Evolutionary conservation across 2,113 vertebrate genomes (phyloP), one percentile per base, ranked within the genome.

Genomic region (Sturnus vulgaris): DNA sequence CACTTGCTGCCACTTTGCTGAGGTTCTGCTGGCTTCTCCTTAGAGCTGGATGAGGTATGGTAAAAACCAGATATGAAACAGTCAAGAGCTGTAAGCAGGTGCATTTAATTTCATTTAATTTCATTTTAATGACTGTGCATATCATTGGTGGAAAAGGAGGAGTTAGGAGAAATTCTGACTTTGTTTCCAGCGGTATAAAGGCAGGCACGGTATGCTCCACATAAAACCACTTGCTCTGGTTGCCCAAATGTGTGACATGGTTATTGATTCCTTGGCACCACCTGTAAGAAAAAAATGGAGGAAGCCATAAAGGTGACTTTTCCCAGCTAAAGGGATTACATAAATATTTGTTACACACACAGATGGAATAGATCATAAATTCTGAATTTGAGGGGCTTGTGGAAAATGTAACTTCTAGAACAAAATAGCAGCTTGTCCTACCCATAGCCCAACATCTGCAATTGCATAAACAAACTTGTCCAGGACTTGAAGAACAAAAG

Each of bases 1-100:
- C 2, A 4, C 76, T 55, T 0, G 0, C 37, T 73, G 19, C 23
- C 15, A 10, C 4, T 24, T 3, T 9, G 35, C 85, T 78, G 64
- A 3, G 0, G 31, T 18, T 24, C 8, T 49, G 71, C 64, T 71
- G 31, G 24, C 23, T 75, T 68, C n/a, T 49, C n/a, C 39, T 68
- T 13, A 22, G 39, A 55, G 22, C 40, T 49, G 31, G 55, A 60
- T n/a, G 66, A 76, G 30, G 40, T 17, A 35, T 46, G 49, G 13
- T 8, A 15, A 31, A 49, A 85, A 61, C 9, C 19, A 57, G 59
- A 46, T 0, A 0, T 40, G 19, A 65, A 15, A 25, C n/a, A 57
- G 37, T 33, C 57, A 61, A 47, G 59, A 52, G 21, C 15, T 70
- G n/a, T 24, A 35, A 93, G 53, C 0, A 2, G 61, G 28, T 33